Conservation (phyloP, 2,797 vertebrate genomes). For the Catharus ustulatus region DNA sequence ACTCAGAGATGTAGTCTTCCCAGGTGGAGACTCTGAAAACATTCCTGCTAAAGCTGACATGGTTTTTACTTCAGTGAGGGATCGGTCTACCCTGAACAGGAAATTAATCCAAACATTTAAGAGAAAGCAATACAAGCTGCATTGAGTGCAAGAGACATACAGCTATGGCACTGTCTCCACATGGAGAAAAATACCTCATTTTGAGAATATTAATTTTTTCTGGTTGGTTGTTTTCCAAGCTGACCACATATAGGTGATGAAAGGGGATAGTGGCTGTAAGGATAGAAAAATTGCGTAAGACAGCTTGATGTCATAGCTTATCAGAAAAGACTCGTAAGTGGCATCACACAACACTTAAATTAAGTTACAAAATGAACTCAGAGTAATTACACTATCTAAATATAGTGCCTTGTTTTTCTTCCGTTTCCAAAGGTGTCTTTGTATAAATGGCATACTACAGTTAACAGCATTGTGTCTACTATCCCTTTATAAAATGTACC, state of each 20-base stretch:
- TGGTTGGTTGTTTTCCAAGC: neutral
- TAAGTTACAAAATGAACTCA: neutral
- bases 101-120: constrained; percentile 36
- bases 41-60: constrained; percentile 23
- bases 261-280: neutral
- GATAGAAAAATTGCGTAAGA: neutral
- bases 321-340: neutral
- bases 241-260: neutral
- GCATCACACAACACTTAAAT: neutral
- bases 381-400: neutral
- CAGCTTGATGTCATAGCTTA: neutral
- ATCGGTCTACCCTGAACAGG: neutral
- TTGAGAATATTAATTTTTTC: constrained; percentile 11
- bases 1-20: constrained; percentile 35
- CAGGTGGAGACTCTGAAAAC: constrained; percentile 60
- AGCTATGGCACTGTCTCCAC: neutral
- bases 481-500: neutral
- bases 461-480: neutral
- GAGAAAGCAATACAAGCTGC: constrained; percentile 11
- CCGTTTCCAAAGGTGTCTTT: neutral
- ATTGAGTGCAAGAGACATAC: neutral
- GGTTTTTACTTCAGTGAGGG: neutral
- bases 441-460: neutral
- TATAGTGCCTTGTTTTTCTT: neutral
- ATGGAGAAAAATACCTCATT: neutral